Percentiles rank a stretch among this genome's conserved stretches.
Conservation (phyloP, 2,113 vertebrate genomes). For the Xenopus tropicalis region UCB_Xtro_10.0 CM004448.2:124447001-124447500, state of each 20-base stretch:
- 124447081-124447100: constrained; percentile 5
- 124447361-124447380: too few species aligned
- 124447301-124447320: constrained; percentile 31
- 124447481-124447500: too few species aligned
- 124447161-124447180: constrained; percentile 15
- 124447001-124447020: too few species aligned
- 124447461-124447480: too few species aligned
- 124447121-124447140: background rate
- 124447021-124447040: too few species aligned
- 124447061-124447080: background rate
- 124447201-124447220: constrained; percentile 1
- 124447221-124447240: constrained; percentile 12
- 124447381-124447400: too few species aligned
- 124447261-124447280: constrained; percentile 10
- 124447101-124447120: background rate
- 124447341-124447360: too few species aligned
- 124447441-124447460: too few species aligned
- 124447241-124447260: constrained; percentile 26
- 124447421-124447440: too few species aligned
- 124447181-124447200: constrained; percentile 5
- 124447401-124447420: too few species aligned
- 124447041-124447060: background rate
- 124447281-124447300: constrained; percentile 11
- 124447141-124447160: constrained; percentile 28
- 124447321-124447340: background rate